These are phyloP conservation scores for Hydrophis major DNA, from an alignment of 2,797 vertebrate species.

Conservation along the genomic window DNA sequence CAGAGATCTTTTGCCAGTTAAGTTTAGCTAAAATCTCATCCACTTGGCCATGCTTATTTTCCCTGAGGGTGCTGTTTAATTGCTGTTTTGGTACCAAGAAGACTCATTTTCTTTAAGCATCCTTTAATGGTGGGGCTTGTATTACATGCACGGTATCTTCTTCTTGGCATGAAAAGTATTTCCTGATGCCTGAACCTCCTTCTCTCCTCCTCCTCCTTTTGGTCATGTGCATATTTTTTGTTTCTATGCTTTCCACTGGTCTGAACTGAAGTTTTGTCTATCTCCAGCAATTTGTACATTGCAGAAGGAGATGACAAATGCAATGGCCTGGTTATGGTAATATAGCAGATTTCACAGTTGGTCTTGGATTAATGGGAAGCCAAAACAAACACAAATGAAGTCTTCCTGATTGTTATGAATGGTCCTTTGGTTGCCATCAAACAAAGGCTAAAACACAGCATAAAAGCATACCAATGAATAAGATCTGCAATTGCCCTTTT, in stretches of 20 bases:
- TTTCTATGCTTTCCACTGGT: slow-evolving; percentile 41
- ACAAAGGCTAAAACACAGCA: slow-evolving; percentile 55
- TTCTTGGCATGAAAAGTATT: slow-evolving; percentile 18
- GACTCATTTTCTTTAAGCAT: slow-evolving; percentile 18
- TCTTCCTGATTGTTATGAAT: slow-evolving; percentile 60
- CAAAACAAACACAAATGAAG: slow-evolving; percentile 71
- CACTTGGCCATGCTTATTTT: slow-evolving; percentile 26
- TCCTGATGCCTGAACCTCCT: slow-evolving; percentile 28
- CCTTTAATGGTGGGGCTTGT: slow-evolving; percentile 13
- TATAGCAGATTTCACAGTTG: slow-evolving; percentile 68
- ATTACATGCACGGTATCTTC: neutral
- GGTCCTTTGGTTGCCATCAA: slow-evolving; percentile 61
- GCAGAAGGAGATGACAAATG: slow-evolving; percentile 58
- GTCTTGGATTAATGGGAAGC: slow-evolving; percentile 66
- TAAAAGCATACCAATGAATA: slow-evolving; percentile 51
- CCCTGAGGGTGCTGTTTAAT: neutral
- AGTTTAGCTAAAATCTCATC: slow-evolving; percentile 23
- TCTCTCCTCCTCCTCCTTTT: slow-evolving; percentile 2
- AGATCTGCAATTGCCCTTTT: slow-evolving; percentile 58
- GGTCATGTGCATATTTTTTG: slow-evolving; percentile 32
- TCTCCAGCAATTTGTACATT: slow-evolving; percentile 57
- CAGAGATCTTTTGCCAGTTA: slow-evolving; percentile 28
- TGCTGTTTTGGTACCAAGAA: slow-evolving; percentile 27
- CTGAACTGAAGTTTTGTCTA: slow-evolving; percentile 46
- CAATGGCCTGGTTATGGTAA: slow-evolving; percentile 61